Conservation (phyloP, 2,797 vertebrate species). For the Onychomys torridus region DNA sequence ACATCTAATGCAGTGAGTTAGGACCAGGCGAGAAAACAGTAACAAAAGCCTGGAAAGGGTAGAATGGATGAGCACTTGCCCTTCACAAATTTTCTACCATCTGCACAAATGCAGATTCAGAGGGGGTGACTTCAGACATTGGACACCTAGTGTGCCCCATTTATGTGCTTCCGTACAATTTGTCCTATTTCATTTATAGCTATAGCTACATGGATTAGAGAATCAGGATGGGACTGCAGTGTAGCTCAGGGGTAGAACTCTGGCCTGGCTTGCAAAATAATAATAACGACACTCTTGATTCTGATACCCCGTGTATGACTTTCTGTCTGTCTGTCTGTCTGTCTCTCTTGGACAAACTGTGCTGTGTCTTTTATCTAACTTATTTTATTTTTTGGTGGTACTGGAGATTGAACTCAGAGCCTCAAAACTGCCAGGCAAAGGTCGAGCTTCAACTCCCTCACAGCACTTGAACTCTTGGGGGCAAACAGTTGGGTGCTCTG, state of each 20-base stretch:
- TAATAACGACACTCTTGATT: neutral
- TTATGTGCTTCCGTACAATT: neutral
- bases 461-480: neutral
- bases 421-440: neutral
- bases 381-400: neutral
- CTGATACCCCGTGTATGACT: neutral
- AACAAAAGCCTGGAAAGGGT: neutral
- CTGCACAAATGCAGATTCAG: slow-evolving; percentile 18
- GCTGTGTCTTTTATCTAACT: neutral
- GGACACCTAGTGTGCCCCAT: neutral
- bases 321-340: neutral
- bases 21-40: neutral
- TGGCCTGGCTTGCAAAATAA: neutral
- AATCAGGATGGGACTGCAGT: neutral
- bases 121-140: neutral
- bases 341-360: neutral
- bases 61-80: neutral
- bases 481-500: neutral
- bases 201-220: neutral
- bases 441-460: neutral
- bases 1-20: neutral
- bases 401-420: neutral
- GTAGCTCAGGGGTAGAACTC: neutral
- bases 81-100: neutral
- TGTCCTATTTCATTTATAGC: neutral